A percentile compares a stretch with the other conserved stretches of the same genome.
Conservation (phyloP, 2,797 vertebrate genomes). For the Fringilla coelebs region DNA sequence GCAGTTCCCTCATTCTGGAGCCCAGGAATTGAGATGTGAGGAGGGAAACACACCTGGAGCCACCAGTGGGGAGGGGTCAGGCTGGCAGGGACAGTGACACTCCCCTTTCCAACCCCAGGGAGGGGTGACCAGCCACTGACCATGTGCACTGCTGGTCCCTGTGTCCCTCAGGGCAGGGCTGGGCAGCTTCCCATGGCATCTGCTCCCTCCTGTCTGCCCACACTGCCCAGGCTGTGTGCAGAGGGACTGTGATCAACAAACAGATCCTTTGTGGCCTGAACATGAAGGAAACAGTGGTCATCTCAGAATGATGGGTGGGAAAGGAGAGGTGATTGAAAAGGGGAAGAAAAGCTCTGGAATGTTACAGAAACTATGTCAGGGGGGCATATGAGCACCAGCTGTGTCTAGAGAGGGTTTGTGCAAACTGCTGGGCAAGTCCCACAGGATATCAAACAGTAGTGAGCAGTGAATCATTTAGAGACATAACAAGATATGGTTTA, state of each 20-base stretch:
- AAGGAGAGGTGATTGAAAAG: not conserved
- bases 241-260: not conserved
- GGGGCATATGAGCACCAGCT: accelerated
- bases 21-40: not conserved
- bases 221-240: accelerated
- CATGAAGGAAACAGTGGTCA: too few species aligned
- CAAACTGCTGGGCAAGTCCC: not conserved
- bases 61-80: accelerated
- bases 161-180: not conserved
- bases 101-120: not conserved
- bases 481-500: not conserved
- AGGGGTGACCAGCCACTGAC: accelerated
- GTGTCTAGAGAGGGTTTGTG: not conserved
- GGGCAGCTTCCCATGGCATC: not conserved
- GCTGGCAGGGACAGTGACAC: not conserved
- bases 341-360: not conserved
- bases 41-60: not conserved
- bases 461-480: not conserved
- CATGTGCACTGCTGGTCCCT: accelerated
- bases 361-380: accelerated
- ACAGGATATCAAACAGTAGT: accelerated
- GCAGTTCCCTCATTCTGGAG: not conserved
- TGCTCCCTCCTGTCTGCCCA: not conserved
- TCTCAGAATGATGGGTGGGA: not conserved
- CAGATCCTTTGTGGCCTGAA: not conserved